Evolutionary conservation across 2,888 invertebrate species (phyloP), one percentile per base, ranked within the genome.

Genomic region (Cepaea hortensis): DNA sequence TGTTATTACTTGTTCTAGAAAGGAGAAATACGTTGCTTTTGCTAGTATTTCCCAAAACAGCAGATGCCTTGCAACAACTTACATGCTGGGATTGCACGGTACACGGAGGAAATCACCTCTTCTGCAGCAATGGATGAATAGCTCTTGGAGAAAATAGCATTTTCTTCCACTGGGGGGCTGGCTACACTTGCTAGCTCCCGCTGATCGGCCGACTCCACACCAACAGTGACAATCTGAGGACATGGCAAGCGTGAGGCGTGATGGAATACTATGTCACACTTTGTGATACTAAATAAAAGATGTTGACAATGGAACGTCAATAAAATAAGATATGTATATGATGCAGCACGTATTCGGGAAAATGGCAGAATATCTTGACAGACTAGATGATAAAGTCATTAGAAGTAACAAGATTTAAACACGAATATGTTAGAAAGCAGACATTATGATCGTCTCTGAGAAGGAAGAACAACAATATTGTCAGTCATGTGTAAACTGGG

Each of bases 141-240:
- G 9, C 87, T 88, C 11, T 88, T 81, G 15, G 90, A 85, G 75
- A 89, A 90, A 0, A 81, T 81, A 20, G 88, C 87, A 75, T 90
- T 87, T 11, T 87, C 85, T n/a, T 87, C 85, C 0, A 85, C 72
- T 13, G 92, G 91, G 9, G 88, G 87, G 86, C 88, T 91, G 6
- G 91, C 91, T 72, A 91, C 86, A 20, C 87, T 80, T 46, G 82
- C 72, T 9, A 92, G 84, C 82, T 91, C 91, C 13, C 50, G 77
- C 35, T 11, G 23, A 76, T 89, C 82, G 7, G 89, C 88, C 20
- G 86, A 85, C 6, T 70, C 87, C 3, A 90, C 65, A 9, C 91
- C 92, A n/a, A 92, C 85, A 4, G 88, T 90, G 83, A 91, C 89
- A 48, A 92, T 88, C 81, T 89, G 90, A 7, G 89, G 85, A 15